A percentile compares a stretch with the other conserved stretches of the same genome.
Conservation (phyloP, 2,888 invertebrate genomes). For the Sipha maydis region DNA sequence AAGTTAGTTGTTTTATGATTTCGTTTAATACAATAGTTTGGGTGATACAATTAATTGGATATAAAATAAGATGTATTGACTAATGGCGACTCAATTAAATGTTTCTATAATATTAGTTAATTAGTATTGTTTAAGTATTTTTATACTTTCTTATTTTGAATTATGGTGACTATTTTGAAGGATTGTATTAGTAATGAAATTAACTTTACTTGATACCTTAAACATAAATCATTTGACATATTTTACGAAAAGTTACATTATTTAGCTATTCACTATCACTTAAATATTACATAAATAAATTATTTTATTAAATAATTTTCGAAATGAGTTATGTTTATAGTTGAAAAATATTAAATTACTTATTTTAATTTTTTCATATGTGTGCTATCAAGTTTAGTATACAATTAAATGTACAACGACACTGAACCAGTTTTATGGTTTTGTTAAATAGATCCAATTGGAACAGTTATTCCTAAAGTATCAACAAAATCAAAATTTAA, state of each 20-base stretch:
- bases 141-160: too few species aligned
- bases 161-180: too few species aligned
- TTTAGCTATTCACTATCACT: too few species aligned
- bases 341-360: background rate
- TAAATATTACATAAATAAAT: background rate
- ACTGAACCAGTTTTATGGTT: constrained; percentile 44
- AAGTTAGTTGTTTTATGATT: too few species aligned
- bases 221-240: background rate
- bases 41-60: too few species aligned
- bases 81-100: too few species aligned
- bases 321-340: background rate
- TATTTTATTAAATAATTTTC: background rate
- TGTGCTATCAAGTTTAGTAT: background rate
- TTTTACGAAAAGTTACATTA: too few species aligned
- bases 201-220: background rate
- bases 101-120: too few species aligned
- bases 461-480: constrained; percentile 67
- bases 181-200: background rate
- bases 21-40: too few species aligned
- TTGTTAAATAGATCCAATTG: constrained; percentile 70
- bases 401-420: background rate
- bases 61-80: too few species aligned
- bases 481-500: constrained; percentile 67
- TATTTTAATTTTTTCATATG: background rate
- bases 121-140: too few species aligned